Evolutionary conservation across 2,113 vertebrate species (phyloP), one percentile per base, ranked within the genome.

Genomic region (Semnornis frantzii): DNA sequence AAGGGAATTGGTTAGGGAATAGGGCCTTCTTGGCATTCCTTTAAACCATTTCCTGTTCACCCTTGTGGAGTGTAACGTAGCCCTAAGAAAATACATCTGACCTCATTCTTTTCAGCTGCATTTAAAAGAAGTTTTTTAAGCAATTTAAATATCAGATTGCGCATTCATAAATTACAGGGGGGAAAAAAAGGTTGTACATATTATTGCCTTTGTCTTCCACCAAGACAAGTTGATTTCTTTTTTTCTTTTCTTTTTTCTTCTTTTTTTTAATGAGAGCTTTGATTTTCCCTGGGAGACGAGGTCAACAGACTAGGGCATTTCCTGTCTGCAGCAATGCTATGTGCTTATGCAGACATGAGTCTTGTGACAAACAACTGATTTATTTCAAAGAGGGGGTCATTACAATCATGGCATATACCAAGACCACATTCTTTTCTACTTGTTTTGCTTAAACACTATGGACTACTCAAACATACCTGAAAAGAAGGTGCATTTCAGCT

Each of bases 251-350:
- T 27, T 33, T 33, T 66, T 25, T 71, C 62, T 16, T 34, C 62
- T 48, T 75, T 60, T 44, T 62, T 55, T 55, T 3, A 97, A 95
- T 76, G 84, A 94, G 89, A 92, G 78, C 83, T 96, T 85, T 97
- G 89, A 94, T 95, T 96, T 93, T 72, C 94, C 72, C 74, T 87
- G 55, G 71, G 95, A 97, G 95, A 97, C 50, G 5, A 95, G 95
- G 97, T 97, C 97, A 95, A 97, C 81, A 96, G 97, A 96, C 94
- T 89, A 96, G 94, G 95, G 89, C 97, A 98, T 94, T 98, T 98
- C 98, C 97, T 97, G 97, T 97, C 97, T 97, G 94, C 83, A 71
- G 82, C 62, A 91, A 91, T 84, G 86, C 89, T 28, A 54, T 94
- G 63, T 88, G 93, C 89, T 97, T 95, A 96, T 88, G 89, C 93